Evolutionary conservation across 2,113 vertebrate species (phyloP).

Genomic region (Paramisgurnus dabryanus): DNA sequence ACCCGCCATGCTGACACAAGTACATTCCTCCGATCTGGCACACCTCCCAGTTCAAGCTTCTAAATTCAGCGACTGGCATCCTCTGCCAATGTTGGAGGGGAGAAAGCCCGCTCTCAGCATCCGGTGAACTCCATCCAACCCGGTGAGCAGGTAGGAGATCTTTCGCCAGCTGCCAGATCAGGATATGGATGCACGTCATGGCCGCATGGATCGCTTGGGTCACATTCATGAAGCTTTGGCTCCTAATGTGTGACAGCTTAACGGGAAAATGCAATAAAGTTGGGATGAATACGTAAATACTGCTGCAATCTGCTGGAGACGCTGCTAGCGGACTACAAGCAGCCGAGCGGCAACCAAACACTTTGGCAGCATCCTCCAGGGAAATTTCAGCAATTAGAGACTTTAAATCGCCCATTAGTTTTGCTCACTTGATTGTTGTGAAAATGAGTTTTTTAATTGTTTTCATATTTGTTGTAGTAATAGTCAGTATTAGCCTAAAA

Average conservation of each 20-base stretch:
- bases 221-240: slow-evolving; percentile 25
- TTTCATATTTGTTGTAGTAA: neutral
- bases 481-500: neutral
- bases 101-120: slow-evolving; percentile 67
- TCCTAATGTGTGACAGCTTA: slow-evolving; percentile 32
- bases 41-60: slow-evolving; percentile 55
- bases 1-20: slow-evolving; percentile 53
- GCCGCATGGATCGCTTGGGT: neutral
- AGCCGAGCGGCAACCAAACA: neutral
- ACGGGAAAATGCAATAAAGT: slow-evolving; percentile 1
- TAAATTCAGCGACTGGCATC: slow-evolving; percentile 71
- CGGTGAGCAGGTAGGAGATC: slow-evolving; percentile 43
- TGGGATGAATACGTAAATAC: slow-evolving; percentile 13
- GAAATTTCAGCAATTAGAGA: slow-evolving; percentile 10
- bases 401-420: slow-evolving; percentile 10
- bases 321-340: neutral
- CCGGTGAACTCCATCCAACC: slow-evolving; percentile 62
- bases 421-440: neutral
- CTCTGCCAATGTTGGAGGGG: slow-evolving; percentile 74
- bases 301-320: slow-evolving; percentile 16
- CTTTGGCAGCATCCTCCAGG: neutral
- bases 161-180: slow-evolving; percentile 45
- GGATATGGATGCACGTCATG: slow-evolving; percentile 46
- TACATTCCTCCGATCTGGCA: slow-evolving; percentile 68
- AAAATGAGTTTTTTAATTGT: neutral